Percentiles rank a stretch among this genome's conserved stretches.
Evolutionary conservation across 2,113 vertebrate species (phyloP).

Genomic region (Menura novaehollandiae): DNA sequence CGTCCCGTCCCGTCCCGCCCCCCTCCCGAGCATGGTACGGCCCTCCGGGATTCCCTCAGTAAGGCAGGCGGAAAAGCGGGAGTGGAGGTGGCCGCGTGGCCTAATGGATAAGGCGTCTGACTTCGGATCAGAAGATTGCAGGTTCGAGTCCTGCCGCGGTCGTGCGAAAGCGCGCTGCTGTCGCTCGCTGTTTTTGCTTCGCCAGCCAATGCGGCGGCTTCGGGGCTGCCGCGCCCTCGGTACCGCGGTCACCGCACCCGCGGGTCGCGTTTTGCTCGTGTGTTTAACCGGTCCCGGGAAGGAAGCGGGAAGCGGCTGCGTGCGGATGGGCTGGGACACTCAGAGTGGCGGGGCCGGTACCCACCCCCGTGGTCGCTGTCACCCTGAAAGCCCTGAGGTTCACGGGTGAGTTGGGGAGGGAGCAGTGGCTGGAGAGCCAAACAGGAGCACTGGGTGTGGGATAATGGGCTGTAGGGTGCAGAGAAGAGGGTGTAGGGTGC

Average conservation of each 20-base stretch:
- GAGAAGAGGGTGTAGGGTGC: fast-evolving
- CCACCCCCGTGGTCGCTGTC: fast-evolving
- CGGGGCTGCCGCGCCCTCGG: fast-evolving
- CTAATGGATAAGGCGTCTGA: conserved; percentile 87
- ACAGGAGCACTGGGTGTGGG: neutral
- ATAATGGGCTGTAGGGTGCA: neutral
- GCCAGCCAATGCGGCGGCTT: fast-evolving
- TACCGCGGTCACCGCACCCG: fast-evolving
- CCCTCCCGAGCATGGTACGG: fast-evolving
- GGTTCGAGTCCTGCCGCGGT: conserved; percentile 79
- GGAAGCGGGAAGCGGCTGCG: neutral
- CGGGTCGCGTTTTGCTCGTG: fast-evolving
- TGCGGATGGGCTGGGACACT: fast-evolving
- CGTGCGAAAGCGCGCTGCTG: fast-evolving
- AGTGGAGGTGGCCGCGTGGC: conserved; percentile 47
- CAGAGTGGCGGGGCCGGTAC: fast-evolving
- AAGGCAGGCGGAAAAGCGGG: fast-evolving
- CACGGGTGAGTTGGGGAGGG: fast-evolving
- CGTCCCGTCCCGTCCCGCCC: neutral
- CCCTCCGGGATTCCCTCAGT: neutral
- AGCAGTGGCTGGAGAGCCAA: neutral
- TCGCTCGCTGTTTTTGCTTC: fast-evolving
- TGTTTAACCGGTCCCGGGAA: fast-evolving
- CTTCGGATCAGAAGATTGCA: conserved; percentile 85
- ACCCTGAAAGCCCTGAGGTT: fast-evolving